These are phyloP conservation scores for Listrodromus nycthemerus DNA, from an alignment of 2,888 invertebrate genomes.

Conservation along the genomic window DNA sequence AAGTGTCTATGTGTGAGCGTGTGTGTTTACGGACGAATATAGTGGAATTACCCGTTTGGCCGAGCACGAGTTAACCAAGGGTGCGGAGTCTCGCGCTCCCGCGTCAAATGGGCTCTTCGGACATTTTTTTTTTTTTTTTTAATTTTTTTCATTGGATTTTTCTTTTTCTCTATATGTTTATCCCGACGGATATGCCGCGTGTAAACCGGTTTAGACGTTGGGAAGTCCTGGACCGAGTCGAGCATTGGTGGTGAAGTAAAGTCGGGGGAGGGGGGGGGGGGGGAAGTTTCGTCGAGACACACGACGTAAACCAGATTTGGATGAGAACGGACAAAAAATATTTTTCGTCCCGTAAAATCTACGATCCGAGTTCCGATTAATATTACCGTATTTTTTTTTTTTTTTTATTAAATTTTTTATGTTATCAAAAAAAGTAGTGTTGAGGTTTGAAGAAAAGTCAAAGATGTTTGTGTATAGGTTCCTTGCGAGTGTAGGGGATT, in stretches of 20 bases:
- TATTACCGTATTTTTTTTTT: too few species aligned
- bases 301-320: constrained; percentile 54
- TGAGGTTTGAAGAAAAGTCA: too few species aligned
- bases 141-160: constrained; percentile 25
- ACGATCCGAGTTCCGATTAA: background rate
- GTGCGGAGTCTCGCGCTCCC: constrained; percentile 20
- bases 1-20: background rate
- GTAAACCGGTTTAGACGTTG: constrained; percentile 61
- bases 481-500: too few species aligned
- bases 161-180: constrained; percentile 56
- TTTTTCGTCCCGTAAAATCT: constrained; percentile 36
- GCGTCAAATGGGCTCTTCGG: constrained; percentile 41
- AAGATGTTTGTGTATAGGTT: too few species aligned
- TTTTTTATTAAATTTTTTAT: background rate
- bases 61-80: constrained; percentile 4
- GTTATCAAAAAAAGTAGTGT: background rate
- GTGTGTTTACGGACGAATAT: background rate
- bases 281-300: constrained; percentile 19
- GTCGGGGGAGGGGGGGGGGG: constrained; percentile 9
- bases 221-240: constrained; percentile 23
- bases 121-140: constrained; percentile 15
- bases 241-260: background rate
- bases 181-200: constrained; percentile 48
- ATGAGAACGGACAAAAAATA: constrained; percentile 2
- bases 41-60: constrained; percentile 10